These are phyloP conservation scores for Callosobruchus maculatus DNA, from an alignment of 2,888 invertebrate species.

Conservation along the genomic window DNA sequence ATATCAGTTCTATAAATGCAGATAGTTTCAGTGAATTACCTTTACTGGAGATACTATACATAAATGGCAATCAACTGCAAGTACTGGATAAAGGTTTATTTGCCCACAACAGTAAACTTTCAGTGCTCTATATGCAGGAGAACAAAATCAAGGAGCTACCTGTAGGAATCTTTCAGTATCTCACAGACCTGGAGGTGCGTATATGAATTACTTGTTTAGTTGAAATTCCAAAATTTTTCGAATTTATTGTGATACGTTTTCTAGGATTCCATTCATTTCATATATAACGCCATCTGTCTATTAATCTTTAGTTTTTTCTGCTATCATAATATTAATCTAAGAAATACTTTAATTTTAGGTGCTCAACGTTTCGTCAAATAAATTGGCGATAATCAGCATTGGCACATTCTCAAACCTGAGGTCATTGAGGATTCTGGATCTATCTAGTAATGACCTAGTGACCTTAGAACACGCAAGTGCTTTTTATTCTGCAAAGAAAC, in stretches of 20 bases:
- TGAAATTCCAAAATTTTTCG: no score
- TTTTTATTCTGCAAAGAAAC: slow-evolving; percentile 19
- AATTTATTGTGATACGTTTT: no score
- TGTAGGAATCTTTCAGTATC: slow-evolving; percentile 20
- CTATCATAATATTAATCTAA: no score
- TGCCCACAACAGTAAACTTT: neutral
- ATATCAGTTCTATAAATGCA: slow-evolving; percentile 7
- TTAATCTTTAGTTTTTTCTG: no score
- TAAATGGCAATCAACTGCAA: neutral
- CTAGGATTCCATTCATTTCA: no score
- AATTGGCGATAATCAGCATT: slow-evolving; percentile 18
- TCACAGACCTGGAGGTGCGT: slow-evolving; percentile 10
- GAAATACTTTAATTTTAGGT: neutral
- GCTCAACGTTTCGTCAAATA: slow-evolving; percentile 19
- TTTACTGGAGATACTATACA: slow-evolving; percentile 3
- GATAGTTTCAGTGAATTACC: neutral
- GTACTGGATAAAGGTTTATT: neutral
- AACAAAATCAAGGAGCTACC: slow-evolving; percentile 17
- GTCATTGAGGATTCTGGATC: slow-evolving; percentile 18
- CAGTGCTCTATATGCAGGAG: slow-evolving; percentile 10
- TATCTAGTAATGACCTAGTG: slow-evolving; percentile 20
- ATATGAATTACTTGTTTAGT: no score
- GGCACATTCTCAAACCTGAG: slow-evolving; percentile 26
- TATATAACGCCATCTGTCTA: no score
- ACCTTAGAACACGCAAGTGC: slow-evolving; percentile 18